Conservation (phyloP, 2,888 invertebrate genomes). For the Athripsodes cinereus region DNA sequence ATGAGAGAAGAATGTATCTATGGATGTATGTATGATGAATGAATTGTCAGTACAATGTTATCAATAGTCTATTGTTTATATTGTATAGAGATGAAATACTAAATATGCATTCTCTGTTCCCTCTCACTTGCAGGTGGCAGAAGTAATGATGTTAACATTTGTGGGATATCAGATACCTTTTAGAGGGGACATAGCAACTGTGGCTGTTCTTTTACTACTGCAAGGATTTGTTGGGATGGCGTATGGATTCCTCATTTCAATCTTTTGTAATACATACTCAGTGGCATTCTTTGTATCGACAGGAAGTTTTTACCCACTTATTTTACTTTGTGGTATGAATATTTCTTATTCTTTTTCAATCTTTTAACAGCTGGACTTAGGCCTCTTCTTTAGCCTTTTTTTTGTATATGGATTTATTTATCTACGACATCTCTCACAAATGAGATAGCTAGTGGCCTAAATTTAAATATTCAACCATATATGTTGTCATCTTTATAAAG, state of each 20-base stretch:
- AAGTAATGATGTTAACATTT: constrained; percentile 57
- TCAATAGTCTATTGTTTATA: too few relatives aligned
- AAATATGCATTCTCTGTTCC: too few relatives aligned
- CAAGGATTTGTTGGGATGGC: constrained; percentile 81
- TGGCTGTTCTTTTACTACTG: constrained; percentile 59
- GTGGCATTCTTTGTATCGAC: constrained; percentile 79
- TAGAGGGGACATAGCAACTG: constrained; percentile 54
- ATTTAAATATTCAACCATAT: too few relatives aligned
- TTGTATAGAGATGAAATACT: too few relatives aligned
- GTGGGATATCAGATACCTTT: constrained; percentile 55
- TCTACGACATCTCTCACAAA: too few relatives aligned
- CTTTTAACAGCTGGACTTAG: too few relatives aligned
- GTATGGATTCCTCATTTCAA: constrained; percentile 79
- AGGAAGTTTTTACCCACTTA: constrained; percentile 86
- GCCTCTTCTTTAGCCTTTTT: too few relatives aligned
- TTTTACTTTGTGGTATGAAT: constrained; percentile 74
- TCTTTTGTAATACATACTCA: constrained; percentile 70
- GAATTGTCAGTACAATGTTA: neutral
- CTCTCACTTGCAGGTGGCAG: constrained; percentile 43
- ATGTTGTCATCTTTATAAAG: too few relatives aligned
- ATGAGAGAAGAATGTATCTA: too few relatives aligned
- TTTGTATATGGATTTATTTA: too few relatives aligned
- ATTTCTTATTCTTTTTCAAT: neutral
- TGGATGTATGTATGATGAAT: too few relatives aligned
- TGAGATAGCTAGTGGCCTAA: too few relatives aligned